Evolutionary conservation across 2,113 vertebrate genomes (phyloP), one percentile per base, ranked within the genome.

Genomic region (Gobio gobio): DNA sequence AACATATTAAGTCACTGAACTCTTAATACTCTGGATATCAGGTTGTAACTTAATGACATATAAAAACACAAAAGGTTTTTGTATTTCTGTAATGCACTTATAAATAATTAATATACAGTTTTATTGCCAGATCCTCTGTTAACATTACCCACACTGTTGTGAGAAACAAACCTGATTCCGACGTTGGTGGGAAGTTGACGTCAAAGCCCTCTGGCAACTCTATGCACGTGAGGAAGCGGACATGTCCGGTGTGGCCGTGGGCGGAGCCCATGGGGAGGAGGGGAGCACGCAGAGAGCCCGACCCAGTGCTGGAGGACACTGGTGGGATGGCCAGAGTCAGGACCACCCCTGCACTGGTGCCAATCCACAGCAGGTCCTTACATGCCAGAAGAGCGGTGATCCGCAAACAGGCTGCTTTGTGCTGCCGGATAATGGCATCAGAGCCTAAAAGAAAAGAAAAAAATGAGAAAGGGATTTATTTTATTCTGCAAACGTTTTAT

Each of bases 391-490:
- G 93, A 0, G 98, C 97, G 0, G 98, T 99, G 95, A 99, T 98
- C 82, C 97, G 93, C 90, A 99, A 92, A 89, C 98, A 99, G 13
- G 98, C 98, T 0, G 98, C 97, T 86, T 99, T 99, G 94, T 99
- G 98, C 91, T 99, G 98, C 47, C 98, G 94, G 92, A 99, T 99
- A 51, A 99, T 99, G 49, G 98, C 98, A 8, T 99, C 98, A 0
- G 98, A 97, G 24, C 98, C 98, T 98, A 88, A 56, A 43, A 70
- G n/a, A 79, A 73, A n/a, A n/a, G n/a, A n/a, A 63, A 49, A 9
- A 49, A 29, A 49, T 14, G 45, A 43, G 54, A 79, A 33, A 63
- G 40, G 10, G 72, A 54, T 36, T 70, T 40, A 66, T 47, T 26
- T 29, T 9, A 61, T 36, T n/a, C 1, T 6, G 20, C 3, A 76